Evolutionary conservation across 2,113 vertebrate genomes (phyloP).

Genomic region (Coregonus clupeaformis): DNA sequence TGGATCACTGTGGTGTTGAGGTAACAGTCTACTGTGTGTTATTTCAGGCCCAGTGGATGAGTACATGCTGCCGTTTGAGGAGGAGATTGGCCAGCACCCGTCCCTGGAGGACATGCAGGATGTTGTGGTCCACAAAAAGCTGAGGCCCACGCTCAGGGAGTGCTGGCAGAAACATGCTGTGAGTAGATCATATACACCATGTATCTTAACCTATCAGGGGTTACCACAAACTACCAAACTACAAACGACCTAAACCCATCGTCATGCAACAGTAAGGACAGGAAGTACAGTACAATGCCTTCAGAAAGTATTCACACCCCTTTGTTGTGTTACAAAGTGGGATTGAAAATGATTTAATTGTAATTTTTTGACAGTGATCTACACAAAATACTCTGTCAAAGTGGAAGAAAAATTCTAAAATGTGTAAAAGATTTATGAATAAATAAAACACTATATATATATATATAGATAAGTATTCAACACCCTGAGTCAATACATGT

Average conservation of each 20-base stretch:
- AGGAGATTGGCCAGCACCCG: slow-evolving; percentile 97
- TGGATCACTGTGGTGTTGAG: not conserved
- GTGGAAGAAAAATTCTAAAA: no score
- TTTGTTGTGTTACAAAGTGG: no score
- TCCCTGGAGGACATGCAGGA: slow-evolving; percentile 99
- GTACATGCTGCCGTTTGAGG: slow-evolving; percentile 97
- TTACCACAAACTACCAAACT: no score
- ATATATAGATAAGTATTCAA: no score
- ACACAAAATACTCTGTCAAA: no score
- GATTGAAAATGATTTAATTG: no score
- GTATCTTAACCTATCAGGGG: not conserved
- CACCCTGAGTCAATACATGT: no score
- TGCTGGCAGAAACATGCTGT: slow-evolving; percentile 98
- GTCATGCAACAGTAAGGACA: not conserved
- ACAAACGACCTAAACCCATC: not conserved
- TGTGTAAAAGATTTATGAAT: no score
- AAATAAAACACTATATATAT: no score
- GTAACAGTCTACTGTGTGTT: not conserved
- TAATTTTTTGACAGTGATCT: no score
- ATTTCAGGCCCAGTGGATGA: slow-evolving; percentile 90
- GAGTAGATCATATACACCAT: slow-evolving; percentile 46
- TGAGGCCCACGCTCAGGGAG: slow-evolving; percentile 90
- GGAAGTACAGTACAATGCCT: no score
- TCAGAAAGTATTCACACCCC: no score
- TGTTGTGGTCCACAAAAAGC: slow-evolving; percentile 97